Percentiles rank a stretch among this genome's conserved stretches.
Conservation (phyloP, 2,797 vertebrate species). For the Enteromius fasciolatus region DNA sequence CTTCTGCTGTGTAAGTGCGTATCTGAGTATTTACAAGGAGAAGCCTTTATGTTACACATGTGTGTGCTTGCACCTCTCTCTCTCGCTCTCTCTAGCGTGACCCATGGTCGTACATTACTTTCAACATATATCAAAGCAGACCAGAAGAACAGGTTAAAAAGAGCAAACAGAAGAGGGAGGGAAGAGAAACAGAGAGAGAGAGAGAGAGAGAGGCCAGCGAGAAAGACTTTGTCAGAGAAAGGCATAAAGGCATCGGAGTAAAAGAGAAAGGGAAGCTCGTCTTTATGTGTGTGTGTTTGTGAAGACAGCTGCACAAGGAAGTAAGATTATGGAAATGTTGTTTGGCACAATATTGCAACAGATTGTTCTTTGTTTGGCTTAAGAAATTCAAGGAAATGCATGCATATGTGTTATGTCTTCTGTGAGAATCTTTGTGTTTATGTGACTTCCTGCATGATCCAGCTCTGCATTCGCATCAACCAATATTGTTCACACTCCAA, state of each 20-base stretch:
- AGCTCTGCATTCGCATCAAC: neutral
- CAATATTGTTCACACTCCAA: conserved; percentile 16
- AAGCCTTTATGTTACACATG: neutral
- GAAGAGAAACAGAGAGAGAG: conserved; percentile 17
- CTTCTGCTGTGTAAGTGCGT: conserved; percentile 24
- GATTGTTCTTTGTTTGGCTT: conserved; percentile 27
- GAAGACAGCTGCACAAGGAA: conserved; percentile 53
- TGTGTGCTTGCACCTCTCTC: neutral
- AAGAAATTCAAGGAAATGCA: conserved; percentile 18
- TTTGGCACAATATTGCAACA: conserved; percentile 41
- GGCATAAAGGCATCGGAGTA: conserved; percentile 30
- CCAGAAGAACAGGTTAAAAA: conserved; percentile 27
- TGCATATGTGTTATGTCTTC: conserved; percentile 36
- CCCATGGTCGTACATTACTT: conserved; percentile 42
- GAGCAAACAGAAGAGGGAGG: conserved; percentile 48
- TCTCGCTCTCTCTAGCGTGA: conserved; percentile 14
- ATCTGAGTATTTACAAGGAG: neutral
- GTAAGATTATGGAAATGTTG: conserved; percentile 56
- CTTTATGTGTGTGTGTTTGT: conserved; percentile 29
- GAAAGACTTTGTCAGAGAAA: conserved; percentile 29
- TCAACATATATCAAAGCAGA: conserved; percentile 36
- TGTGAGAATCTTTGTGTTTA: conserved; percentile 1
- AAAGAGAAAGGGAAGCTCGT: conserved; percentile 32
- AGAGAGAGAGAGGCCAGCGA: conserved; percentile 4
- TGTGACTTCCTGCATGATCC: conserved; percentile 6